phyloP scores from a whole-genome alignment of 2,888 invertebrate species.

The Luperina nickerlii region DNA sequence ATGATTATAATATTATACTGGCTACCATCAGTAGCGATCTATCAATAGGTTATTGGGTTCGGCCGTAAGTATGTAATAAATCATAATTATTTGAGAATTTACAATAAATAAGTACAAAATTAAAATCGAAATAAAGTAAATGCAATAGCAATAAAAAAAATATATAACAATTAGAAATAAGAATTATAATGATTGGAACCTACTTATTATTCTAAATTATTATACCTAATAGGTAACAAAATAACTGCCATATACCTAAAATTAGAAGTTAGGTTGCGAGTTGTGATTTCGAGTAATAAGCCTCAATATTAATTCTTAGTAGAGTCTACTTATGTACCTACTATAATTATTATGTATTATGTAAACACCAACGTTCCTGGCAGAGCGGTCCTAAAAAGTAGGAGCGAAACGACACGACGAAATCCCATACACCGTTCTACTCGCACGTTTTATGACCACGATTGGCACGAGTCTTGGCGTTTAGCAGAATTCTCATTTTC shows the following conservation, averaged over 20 bases:
- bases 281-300: conserved; percentile 43
- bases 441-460: conserved; percentile 3
- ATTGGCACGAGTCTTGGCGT: background rate
- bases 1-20: too few relatives aligned
- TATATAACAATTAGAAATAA: background rate
- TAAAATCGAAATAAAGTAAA: conserved; percentile 5
- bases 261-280: conserved; percentile 24
- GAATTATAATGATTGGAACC: conserved; percentile 15
- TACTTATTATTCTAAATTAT: conserved; percentile 34
- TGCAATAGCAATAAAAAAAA: background rate
- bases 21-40: too few relatives aligned
- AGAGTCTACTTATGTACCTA: conserved; percentile 4
- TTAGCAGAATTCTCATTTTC: background rate
- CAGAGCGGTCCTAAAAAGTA: background rate
- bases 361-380: background rate
- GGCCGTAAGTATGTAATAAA: background rate
- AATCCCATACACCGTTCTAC: too few relatives aligned
- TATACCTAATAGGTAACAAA: conserved; percentile 14
- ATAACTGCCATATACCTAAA: background rate
- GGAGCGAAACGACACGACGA: background rate
- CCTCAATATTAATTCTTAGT: conserved; percentile 41
- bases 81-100: background rate
- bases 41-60: too few relatives aligned
- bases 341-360: background rate
- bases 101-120: conserved; percentile 18